A percentile compares a stretch with the other conserved stretches of the same genome.
These are phyloP conservation scores for Sinocyclocheilus maitianheensis DNA, from an alignment of 2,113 vertebrate species.

Conservation along the genomic window DNA sequence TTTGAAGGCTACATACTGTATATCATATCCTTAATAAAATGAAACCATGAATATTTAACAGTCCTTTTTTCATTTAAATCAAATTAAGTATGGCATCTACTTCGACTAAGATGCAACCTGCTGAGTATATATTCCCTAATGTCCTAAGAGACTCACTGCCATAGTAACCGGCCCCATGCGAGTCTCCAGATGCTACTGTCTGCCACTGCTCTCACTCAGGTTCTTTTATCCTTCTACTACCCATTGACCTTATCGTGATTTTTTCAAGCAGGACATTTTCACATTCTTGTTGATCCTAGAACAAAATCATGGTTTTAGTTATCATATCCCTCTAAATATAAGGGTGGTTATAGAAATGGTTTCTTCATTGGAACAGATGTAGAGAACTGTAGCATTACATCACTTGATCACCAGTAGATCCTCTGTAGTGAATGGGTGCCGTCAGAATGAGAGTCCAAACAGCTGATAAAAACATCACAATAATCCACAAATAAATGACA, in stretches of 20 bases:
- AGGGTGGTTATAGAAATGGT: not conserved
- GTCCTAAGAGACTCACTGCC: constrained; percentile 20
- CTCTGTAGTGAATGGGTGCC: not conserved
- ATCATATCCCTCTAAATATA: not conserved
- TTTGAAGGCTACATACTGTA: not conserved
- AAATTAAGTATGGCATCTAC: not conserved
- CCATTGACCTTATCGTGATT: not conserved
- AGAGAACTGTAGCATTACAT: not conserved
- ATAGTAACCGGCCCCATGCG: constrained; percentile 28
- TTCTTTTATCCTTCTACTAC: not conserved
- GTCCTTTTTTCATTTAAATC: not conserved
- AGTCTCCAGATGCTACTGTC: constrained; percentile 14
- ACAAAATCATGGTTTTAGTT: not conserved
- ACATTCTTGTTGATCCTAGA: not conserved
- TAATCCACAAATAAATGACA: too few relatives aligned
- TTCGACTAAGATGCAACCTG: not conserved
- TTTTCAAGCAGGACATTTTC: not conserved
- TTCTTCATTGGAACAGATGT: not conserved
- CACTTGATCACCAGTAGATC: not conserved
- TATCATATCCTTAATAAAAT: not conserved
- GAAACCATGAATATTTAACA: not conserved
- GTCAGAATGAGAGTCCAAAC: too few relatives aligned
- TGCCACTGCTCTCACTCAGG: constrained; percentile 11
- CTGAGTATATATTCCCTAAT: not conserved
- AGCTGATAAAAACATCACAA: too few relatives aligned